phyloP scores from a whole-genome alignment of 1,140 invertebrate species.

The Drosophila virilis region DNA sequence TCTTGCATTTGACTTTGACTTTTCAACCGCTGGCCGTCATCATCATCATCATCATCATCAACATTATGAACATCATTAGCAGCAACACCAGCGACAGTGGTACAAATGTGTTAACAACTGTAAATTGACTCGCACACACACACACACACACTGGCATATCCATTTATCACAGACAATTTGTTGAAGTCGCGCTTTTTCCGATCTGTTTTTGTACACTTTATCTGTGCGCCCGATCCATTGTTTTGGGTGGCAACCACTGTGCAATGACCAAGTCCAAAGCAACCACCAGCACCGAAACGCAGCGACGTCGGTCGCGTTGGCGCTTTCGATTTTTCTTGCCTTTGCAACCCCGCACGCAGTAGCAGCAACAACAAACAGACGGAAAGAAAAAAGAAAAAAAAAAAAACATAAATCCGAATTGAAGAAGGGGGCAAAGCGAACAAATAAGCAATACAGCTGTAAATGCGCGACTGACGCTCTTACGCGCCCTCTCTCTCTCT shows the following conservation, averaged over 20 bases:
- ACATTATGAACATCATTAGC: constrained; percentile 1
- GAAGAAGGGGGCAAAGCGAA: constrained; percentile 26
- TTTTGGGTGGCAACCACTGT: constrained; percentile 46
- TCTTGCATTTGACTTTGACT: constrained; percentile 81
- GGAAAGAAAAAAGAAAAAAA: neutral
- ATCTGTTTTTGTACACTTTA: constrained; percentile 31
- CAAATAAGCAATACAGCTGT: constrained; percentile 54
- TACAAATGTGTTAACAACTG: constrained; percentile 18
- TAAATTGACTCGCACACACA: constrained; percentile 5
- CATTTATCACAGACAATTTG: constrained; percentile 28
- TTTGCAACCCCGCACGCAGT: constrained; percentile 67
- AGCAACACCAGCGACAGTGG: constrained; percentile 23
- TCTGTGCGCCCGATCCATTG: constrained; percentile 24
- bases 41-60: constrained; percentile 29
- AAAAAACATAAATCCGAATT: constrained; percentile 19
- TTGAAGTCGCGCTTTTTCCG: constrained; percentile 15
- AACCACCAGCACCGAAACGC: constrained; percentile 42
- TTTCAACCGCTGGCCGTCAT: constrained; percentile 70
- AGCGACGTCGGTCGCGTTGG: constrained; percentile 33
- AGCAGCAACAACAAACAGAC: constrained; percentile 23
- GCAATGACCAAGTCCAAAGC: constrained; percentile 26
- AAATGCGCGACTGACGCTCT: constrained; percentile 6
- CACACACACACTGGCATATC: neutral
- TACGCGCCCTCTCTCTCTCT: constrained; percentile 6
- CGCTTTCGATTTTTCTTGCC: constrained; percentile 65